Evolutionary conservation across 2,113 vertebrate genomes (phyloP).

Genomic region (Pardalotus punctatus): DNA sequence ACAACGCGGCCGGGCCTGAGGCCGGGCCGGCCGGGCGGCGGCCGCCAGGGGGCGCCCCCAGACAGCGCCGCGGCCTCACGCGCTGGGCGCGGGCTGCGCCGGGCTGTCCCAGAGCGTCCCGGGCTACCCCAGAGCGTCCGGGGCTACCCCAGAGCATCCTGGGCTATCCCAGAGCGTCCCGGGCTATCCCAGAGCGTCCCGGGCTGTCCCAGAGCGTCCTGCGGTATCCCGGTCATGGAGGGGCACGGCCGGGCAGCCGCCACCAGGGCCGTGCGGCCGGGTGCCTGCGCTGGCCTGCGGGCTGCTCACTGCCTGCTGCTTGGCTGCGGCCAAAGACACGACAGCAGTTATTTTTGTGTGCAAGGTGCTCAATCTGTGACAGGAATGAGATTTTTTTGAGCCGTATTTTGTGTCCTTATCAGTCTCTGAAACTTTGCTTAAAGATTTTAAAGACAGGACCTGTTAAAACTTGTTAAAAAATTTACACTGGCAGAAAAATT

Average conservation of each 20-base stretch:
- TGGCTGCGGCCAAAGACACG: fast-evolving
- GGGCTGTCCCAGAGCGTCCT: fast-evolving
- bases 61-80: not conserved
- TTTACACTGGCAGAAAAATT: not conserved
- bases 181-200: fast-evolving
- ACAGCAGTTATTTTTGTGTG: fast-evolving
- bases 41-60: not conserved
- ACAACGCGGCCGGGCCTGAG: fast-evolving
- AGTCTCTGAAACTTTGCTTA: not conserved
- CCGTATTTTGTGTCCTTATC: not conserved
- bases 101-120: no score
- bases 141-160: no score
- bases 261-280: no score
- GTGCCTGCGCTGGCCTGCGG: not conserved
- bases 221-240: no score
- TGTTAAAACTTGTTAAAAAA: not conserved
- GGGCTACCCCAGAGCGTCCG: no score
- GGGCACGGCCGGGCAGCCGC: not conserved
- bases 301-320: not conserved
- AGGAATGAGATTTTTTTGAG: not conserved
- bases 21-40: fast-evolving
- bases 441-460: not conserved
- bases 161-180: not conserved
- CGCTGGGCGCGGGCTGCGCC: not conserved
- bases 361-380: not conserved